phyloP scores from a whole-genome alignment of 2,113 vertebrate genomes.

The Dipodomys merriami region DNA sequence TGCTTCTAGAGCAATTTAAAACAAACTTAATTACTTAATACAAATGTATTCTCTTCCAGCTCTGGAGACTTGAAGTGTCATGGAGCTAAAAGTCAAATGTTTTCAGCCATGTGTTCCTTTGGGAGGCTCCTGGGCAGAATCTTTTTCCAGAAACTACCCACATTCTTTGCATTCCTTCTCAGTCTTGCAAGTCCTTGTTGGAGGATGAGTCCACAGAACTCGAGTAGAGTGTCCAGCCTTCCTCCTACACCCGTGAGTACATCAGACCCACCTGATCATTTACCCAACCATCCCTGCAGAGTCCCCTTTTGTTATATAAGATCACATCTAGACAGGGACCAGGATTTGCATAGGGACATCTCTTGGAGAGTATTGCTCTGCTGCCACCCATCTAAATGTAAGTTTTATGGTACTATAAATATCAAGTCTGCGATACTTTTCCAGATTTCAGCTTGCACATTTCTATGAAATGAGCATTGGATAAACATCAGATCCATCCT shows the following conservation, averaged over 20 bases:
- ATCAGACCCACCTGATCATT: not conserved
- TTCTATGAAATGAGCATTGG: not conserved
- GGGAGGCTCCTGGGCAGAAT: not conserved
- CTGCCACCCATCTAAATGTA: not conserved
- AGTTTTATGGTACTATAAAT: not conserved
- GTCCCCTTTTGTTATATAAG: not conserved
- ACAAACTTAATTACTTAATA: not conserved
- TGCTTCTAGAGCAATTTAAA: not conserved
- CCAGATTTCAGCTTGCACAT: not conserved
- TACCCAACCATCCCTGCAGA: not conserved
- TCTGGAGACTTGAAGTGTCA: not conserved
- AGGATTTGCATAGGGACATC: not conserved
- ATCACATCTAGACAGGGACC: not conserved
- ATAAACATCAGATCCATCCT: not conserved
- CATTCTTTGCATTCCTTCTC: not conserved
- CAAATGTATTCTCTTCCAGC: not conserved
- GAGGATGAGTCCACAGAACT: not conserved
- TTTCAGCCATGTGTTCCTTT: not conserved
- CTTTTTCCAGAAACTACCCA: not conserved
- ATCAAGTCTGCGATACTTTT: not conserved
- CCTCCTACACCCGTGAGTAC: not conserved
- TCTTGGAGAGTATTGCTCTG: not conserved
- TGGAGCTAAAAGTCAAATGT: not conserved
- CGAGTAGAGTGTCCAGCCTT: not conserved
- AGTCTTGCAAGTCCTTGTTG: not conserved